Base-by-base conservation (phyloP, 2,113 vertebrate species). In the Ptychochromis oligacanthus region DNA sequence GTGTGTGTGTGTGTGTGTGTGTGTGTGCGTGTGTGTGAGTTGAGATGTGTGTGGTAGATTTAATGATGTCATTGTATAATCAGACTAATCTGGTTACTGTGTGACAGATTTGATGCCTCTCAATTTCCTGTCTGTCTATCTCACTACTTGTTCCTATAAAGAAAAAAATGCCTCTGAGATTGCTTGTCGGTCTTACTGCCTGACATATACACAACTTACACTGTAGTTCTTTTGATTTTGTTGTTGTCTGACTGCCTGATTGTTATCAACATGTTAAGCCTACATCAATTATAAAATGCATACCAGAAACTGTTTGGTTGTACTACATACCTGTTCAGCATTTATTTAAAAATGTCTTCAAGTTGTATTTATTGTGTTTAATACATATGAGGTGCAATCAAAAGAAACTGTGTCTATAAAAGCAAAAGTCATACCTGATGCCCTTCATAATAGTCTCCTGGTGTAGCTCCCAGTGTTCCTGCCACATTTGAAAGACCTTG, bases 1-100 rank as follows among this genome's bases (percentile, higher is more conserved):
- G 86, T 81, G 38, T 57, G 78, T 80, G 57, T n/a, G n/a, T n/a
- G n/a, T 60, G 60, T 58, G 74, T 54, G 70, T 79, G 38, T 57
- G 77, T 75, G 54, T 80, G 86, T 81, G 38, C n/a, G n/a, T n/a
- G n/a, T n/a, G n/a, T n/a, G n/a, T n/a, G n/a, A n/a, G n/a, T 83
- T 84, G 79, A 34, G 57, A 43, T 40, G 40, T 67, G 74, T 72
- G 77, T 24, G 22, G 13, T 52, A 75, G 86, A 82, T 86, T 79
- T 81, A 77, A 84, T 93, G 82, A 89, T 88, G 86, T 87, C 88
- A 89, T 76, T 82, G 77, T 85, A 60, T 82, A 83, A 88, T 89
- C 83, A 88, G 52, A 83, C 77, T 93, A 93, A 94, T 92, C 88
- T 85, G 75, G 87, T 93, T 87, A 88, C 58, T 76, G 70, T 81